A percentile compares a stretch with the other conserved stretches of the same genome.
These are phyloP conservation scores for Oryzaephilus surinamensis DNA, from an alignment of 1,140 invertebrate species.

Conservation along the genomic window DNA sequence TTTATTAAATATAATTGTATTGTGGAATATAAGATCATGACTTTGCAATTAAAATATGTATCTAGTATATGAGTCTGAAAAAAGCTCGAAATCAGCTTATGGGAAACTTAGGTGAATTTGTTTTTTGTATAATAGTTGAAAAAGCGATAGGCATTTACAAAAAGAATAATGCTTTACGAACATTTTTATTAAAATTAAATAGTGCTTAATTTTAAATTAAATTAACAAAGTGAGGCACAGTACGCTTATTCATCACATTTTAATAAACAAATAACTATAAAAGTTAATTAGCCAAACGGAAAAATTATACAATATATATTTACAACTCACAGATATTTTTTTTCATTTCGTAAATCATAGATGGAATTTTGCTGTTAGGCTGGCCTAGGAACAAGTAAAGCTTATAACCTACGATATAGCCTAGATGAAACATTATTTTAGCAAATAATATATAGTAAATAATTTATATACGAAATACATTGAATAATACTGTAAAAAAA, in stretches of 20 bases:
- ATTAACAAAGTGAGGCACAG: conserved; percentile 36
- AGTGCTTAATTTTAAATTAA: conserved; percentile 35
- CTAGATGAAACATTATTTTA: conserved; percentile 1
- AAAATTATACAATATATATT: conserved; percentile 5
- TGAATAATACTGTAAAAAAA: conserved; percentile 9
- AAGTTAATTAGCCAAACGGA: conserved; percentile 4
- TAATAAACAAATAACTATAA: conserved; percentile 15
- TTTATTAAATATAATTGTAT: too few species aligned
- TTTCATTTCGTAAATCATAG: not conserved
- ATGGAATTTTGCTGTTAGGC: not conserved
- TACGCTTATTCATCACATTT: conserved; percentile 31
- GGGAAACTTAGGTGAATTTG: too few species aligned
- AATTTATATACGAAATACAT: too few species aligned
- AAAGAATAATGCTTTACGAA: conserved; percentile 14
- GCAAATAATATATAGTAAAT: not conserved
- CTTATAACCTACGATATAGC: too few species aligned
- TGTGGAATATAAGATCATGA: too few species aligned
- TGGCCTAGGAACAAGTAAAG: conserved; percentile 1
- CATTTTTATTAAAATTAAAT: conserved; percentile 35
- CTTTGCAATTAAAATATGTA: too few species aligned
- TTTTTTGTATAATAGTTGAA: too few species aligned
- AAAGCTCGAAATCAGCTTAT: too few species aligned
- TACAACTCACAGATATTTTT: not conserved
- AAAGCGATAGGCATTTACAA: not conserved
- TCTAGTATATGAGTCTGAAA: too few species aligned